Conservation (phyloP, 2,888 invertebrate genomes). For the Andrena bucephala region DNA sequence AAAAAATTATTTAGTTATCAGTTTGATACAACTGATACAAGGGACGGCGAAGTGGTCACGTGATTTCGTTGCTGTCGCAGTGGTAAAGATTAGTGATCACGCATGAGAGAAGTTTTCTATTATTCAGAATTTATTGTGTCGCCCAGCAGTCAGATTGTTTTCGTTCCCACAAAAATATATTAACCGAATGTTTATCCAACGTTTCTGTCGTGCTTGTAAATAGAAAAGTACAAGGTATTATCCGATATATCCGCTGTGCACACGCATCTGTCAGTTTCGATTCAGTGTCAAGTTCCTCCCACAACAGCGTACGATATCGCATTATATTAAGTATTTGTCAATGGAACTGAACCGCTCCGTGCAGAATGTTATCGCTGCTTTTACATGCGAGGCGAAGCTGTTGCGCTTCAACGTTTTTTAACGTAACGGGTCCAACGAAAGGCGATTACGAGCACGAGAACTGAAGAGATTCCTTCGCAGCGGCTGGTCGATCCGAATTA, state of each 20-base stretch:
- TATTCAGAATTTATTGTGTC: constrained; percentile 12
- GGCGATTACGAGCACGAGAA: constrained; percentile 11
- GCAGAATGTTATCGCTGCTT: background rate
- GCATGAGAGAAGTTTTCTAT: constrained; percentile 29
- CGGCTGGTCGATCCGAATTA: background rate
- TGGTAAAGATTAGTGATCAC: constrained; percentile 50
- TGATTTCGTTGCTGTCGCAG: constrained; percentile 42
- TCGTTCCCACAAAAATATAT: constrained; percentile 8
- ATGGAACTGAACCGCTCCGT: constrained; percentile 18
- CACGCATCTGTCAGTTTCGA: constrained; percentile 34
- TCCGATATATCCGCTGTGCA: background rate
- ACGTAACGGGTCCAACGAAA: constrained; percentile 19
- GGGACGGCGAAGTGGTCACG: constrained; percentile 34
- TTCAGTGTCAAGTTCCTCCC: constrained; percentile 28
- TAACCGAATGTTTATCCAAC: background rate
- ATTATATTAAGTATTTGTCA: constrained; percentile 44
- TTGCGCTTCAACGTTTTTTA: constrained; percentile 6
- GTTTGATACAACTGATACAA: background rate
- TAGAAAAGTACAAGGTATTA: constrained; percentile 14
- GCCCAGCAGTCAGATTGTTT: constrained; percentile 27
- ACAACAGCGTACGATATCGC: constrained; percentile 27
- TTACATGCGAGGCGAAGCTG: constrained; percentile 7
- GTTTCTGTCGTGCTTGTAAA: background rate
- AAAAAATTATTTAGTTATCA: constrained; percentile 12
- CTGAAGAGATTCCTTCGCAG: constrained; percentile 3